Evolutionary conservation across 1,140 invertebrate species (phyloP).

Genomic region (Dreissena polymorpha): DNA sequence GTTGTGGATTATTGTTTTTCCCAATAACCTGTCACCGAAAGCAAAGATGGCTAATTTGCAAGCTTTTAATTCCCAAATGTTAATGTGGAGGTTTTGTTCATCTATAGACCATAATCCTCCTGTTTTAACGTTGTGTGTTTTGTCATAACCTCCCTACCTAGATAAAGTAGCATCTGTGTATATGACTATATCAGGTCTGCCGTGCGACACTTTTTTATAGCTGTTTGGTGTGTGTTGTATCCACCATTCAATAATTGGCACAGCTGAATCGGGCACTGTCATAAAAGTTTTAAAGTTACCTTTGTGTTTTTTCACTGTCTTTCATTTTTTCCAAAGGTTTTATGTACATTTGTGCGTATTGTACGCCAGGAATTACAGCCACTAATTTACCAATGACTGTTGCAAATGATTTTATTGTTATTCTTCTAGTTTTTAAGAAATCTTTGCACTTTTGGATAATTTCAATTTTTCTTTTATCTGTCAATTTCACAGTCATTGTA

Average conservation of each 20-base stretch:
- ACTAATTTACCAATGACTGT: no score
- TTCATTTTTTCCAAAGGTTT: conserved; percentile 14
- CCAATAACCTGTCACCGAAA: not conserved
- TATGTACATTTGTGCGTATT: no score
- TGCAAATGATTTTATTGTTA: no score
- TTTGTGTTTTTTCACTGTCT: not conserved
- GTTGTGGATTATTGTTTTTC: not conserved
- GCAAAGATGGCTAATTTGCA: conserved; percentile 21
- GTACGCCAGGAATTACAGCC: no score
- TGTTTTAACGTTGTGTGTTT: conserved; percentile 11
- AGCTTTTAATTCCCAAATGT: conserved; percentile 42
- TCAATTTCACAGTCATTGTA: no score
- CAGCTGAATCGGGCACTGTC: not conserved
- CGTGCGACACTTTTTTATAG: not conserved
- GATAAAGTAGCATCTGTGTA: no score
- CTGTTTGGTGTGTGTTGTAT: not conserved
- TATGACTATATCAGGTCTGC: not conserved
- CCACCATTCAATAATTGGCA: conserved; percentile 16
- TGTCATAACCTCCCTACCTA: not conserved
- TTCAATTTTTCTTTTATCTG: no score
- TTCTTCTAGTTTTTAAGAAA: no score
- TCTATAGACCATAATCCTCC: conserved; percentile 35
- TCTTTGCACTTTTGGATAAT: no score
- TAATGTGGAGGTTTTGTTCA: conserved; percentile 48
- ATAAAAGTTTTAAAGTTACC: conserved; percentile 14